Percentiles rank a stretch among this genome's conserved stretches.
Evolutionary conservation across 2,113 vertebrate genomes (phyloP).

Genomic region (Eublepharis macularius): DNA sequence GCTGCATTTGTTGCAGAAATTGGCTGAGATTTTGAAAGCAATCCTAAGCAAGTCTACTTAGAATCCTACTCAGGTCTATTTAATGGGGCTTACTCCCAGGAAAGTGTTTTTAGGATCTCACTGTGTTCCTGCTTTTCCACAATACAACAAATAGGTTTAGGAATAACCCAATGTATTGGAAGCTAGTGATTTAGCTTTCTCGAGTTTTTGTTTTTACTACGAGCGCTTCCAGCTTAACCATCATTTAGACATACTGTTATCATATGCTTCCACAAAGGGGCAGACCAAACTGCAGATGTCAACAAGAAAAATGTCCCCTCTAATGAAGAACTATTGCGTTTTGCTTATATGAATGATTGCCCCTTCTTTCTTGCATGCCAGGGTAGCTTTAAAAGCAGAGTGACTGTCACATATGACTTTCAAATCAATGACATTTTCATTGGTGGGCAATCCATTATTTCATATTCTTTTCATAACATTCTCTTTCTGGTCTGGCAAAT

Average conservation of each 20-base stretch:
- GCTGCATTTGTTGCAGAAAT: not conserved
- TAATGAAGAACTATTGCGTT: slow-evolving; percentile 32
- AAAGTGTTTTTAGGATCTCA: too few relatives aligned
- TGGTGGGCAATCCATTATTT: slow-evolving; percentile 46
- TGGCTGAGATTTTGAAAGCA: not conserved
- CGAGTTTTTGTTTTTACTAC: not conserved
- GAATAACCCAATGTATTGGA: not conserved
- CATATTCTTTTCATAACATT: slow-evolving; percentile 29
- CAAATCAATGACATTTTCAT: slow-evolving; percentile 55
- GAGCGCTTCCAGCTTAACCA: not conserved
- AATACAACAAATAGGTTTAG: not conserved
- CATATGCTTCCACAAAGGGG: not conserved
- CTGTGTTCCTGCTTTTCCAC: not conserved
- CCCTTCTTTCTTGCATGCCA: slow-evolving; percentile 23
- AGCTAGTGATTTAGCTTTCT: not conserved
- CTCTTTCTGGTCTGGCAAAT: slow-evolving; percentile 11
- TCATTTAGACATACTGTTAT: not conserved
- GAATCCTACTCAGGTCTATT: too few relatives aligned
- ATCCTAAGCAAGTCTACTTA: too few relatives aligned
- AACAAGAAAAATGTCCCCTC: slow-evolving; percentile 50
- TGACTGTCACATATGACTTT: not conserved
- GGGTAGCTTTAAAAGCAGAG: slow-evolving; percentile 41
- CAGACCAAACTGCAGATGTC: slow-evolving; percentile 31
- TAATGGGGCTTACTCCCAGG: too few relatives aligned
- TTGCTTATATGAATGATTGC: slow-evolving; percentile 33